Conservation (phyloP, 2,797 vertebrate genomes). For the Parotocinclus haroldoi region DNA sequence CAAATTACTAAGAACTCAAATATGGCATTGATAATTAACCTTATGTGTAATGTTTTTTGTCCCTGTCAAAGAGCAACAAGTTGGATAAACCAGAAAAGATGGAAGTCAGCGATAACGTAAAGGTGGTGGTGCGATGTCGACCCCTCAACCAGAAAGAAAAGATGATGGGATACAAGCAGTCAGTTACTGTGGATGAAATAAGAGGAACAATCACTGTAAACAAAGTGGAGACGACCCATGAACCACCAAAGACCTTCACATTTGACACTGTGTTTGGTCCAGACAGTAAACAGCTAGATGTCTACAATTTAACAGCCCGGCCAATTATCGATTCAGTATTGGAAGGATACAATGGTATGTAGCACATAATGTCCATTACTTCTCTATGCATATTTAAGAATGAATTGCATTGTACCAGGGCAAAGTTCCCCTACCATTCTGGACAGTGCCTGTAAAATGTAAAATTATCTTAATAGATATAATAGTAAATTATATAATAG, state of each 20-base stretch:
- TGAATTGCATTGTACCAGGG: too few relatives aligned
- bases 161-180: conserved; percentile 80
- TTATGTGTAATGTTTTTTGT: neutral
- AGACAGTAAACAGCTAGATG: conserved; percentile 97
- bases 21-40: neutral
- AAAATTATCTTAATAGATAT: too few relatives aligned
- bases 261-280: conserved; percentile 97
- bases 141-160: conserved; percentile 94
- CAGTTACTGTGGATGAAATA: conserved; percentile 91
- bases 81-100: conserved; percentile 79
- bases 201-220: conserved; percentile 93
- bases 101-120: conserved; percentile 92
- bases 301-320: conserved; percentile 96
- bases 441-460: too few relatives aligned
- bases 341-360: conserved; percentile 95
- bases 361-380: neutral
- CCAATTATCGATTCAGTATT: conserved; percentile 95
- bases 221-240: conserved; percentile 86
- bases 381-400: too few relatives aligned
- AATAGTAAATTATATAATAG: too few relatives aligned
- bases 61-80: conserved; percentile 75
- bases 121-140: conserved; percentile 95
- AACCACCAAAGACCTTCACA: conserved; percentile 96
- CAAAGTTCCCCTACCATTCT: too few relatives aligned
- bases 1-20: too few relatives aligned